Conservation (phyloP, 2,888 invertebrate genomes). For the Lepidochitona cinerea region DNA sequence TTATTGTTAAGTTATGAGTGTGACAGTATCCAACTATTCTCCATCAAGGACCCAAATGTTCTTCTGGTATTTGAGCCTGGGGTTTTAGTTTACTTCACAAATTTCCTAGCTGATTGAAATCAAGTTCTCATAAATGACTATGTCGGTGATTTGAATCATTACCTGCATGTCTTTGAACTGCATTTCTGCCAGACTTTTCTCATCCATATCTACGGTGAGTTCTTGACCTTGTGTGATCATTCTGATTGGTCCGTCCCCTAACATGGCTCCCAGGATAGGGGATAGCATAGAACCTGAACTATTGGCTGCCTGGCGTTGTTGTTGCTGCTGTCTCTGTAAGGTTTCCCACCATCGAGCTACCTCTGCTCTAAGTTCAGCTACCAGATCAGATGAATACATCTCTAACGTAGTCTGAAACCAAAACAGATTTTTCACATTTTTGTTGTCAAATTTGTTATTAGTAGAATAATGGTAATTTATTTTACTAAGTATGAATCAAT, state of each 20-base stretch:
- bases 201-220: constrained; percentile 91
- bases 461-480: no score
- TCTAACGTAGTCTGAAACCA: constrained; percentile 78
- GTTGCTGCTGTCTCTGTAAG: constrained; percentile 63
- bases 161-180: constrained; percentile 95
- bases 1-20: no score
- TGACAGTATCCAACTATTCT: no score
- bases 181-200: constrained; percentile 90
- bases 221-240: constrained; percentile 94
- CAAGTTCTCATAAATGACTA: no score
- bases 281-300: constrained; percentile 60
- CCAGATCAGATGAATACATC: constrained; percentile 87
- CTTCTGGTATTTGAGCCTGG: no score
- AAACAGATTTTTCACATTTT: no score
- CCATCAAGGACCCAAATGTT: no score
- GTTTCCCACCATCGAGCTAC: constrained; percentile 95
- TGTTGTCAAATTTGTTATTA: no score
- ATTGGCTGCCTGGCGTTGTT: constrained; percentile 46
- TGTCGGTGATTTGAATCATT: no score
- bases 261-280: constrained; percentile 79
- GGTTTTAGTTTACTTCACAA: no score
- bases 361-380: constrained; percentile 93
- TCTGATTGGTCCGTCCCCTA: constrained; percentile 87
- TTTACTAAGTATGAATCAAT: no score
- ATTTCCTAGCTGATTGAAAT: no score